Percentiles rank a stretch among this genome's conserved stretches.
These are phyloP conservation scores for Larimichthys polyactis DNA, from an alignment of 2,113 vertebrate genomes.

Conservation along the genomic window DNA sequence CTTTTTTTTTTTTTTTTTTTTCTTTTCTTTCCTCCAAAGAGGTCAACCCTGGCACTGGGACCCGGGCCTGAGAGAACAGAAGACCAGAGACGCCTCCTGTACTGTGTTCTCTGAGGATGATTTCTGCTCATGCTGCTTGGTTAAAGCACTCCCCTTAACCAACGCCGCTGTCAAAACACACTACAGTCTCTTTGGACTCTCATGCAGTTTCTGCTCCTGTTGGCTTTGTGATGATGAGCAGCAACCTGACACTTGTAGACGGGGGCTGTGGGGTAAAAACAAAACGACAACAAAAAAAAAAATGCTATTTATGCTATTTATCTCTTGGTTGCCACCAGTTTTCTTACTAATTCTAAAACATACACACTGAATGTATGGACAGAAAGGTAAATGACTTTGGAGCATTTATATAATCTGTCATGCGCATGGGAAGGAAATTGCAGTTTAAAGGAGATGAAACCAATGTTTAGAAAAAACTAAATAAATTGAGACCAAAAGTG, in stretches of 20 bases:
- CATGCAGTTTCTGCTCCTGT: slow-evolving; percentile 56
- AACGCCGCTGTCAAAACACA: slow-evolving; percentile 55
- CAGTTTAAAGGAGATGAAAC: slow-evolving; percentile 43
- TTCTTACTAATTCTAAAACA: slow-evolving; percentile 72
- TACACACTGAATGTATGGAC: slow-evolving; percentile 82
- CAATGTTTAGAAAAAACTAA: slow-evolving; percentile 26
- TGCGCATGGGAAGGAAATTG: slow-evolving; percentile 70
- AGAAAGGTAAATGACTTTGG: slow-evolving; percentile 55
- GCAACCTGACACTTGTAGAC: slow-evolving; percentile 51
- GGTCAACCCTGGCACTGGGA: slow-evolving; percentile 57
- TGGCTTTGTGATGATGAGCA: slow-evolving; percentile 55
- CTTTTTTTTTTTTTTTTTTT: neutral
- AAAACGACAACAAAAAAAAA: neutral
- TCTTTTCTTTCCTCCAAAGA: slow-evolving; percentile 47
- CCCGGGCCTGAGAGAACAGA: slow-evolving; percentile 42
- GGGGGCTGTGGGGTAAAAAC: slow-evolving; percentile 10
- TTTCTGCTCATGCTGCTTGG: slow-evolving; percentile 75
- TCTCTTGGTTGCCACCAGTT: slow-evolving; percentile 72
- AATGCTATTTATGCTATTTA: slow-evolving; percentile 81
- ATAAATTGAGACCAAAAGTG: slow-evolving; percentile 57
- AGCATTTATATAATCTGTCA: slow-evolving; percentile 68
- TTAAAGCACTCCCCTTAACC: slow-evolving; percentile 71
- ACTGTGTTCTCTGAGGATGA: slow-evolving; percentile 64
- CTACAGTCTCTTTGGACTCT: slow-evolving; percentile 66
- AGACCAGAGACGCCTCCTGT: slow-evolving; percentile 55